Evolutionary conservation across 2,888 invertebrate genomes (phyloP), one percentile per base, ranked within the genome.

Genomic region (Hyles lineata): DNA sequence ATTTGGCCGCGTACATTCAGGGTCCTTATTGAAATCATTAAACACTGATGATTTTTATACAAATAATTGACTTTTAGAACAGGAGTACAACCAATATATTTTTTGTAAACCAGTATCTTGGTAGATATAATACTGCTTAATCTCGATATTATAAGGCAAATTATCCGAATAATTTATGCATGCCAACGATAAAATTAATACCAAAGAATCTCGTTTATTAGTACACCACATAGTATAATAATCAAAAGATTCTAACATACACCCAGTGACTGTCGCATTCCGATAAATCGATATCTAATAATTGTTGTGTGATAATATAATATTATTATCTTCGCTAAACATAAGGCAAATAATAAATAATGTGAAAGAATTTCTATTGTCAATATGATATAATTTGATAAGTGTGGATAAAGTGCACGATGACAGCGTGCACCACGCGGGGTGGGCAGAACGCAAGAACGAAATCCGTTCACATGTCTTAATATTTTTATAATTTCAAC

Each of bases 221-320:
- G 19, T 7, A 17, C 19, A 55, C 19, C 52, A 6, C 52, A 19
- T 1, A 29, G 1, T 29, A 55, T 19, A 55, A 43, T 43, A 43
- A 17, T n/a, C 32, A 5, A 8, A 35, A n/a, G n/a, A 15, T 63
- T 67, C 67, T 43, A 67, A 67, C 23, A 43, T 67, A 19, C 8
- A 9, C 19, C 17, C 19, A 15, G 52, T 19, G 19, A 17, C 19
- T 21, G 63, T 50, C 23, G 21, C 15, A 67, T 67, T 50, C 67
- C 50, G 43, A 55, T 55, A 83, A 82, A 80, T 80, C 23, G 52
- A 63, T 72, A 58, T 72, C 32, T 63, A 81, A 81, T 81, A 82
- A 85, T 83, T 75, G 50, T 61, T 71, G 25, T n/a, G 23, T 59
- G 71, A 71, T 71, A 71, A 15, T 71, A 32, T 29, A 71, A 23